These are phyloP conservation scores for Drosophila aldrichi DNA, from an alignment of 2,888 invertebrate species.

Conservation along the genomic window DNA sequence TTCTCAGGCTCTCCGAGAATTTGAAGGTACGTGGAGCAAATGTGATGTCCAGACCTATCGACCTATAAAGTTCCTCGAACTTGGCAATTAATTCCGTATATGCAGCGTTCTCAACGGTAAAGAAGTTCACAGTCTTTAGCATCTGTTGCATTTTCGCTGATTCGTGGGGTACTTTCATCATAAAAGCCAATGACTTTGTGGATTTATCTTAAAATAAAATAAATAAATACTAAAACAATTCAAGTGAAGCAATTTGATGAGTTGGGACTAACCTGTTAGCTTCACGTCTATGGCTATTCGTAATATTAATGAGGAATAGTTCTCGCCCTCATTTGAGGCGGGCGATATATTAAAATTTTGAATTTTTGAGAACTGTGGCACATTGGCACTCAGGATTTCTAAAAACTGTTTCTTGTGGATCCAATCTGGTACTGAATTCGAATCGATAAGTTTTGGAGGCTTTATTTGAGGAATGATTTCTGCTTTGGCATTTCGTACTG, in stretches of 20 bases:
- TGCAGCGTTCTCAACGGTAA: constrained; percentile 62
- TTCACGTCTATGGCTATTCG: constrained; percentile 66
- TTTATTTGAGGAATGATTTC: neutral
- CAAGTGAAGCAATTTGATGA: neutral
- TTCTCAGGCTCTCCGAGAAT: constrained; percentile 48
- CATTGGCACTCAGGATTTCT: constrained; percentile 53
- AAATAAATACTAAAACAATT: neutral
- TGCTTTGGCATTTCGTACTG: neutral
- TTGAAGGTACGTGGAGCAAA: constrained; percentile 64
- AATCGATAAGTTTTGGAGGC: neutral
- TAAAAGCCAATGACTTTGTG: constrained; percentile 57
- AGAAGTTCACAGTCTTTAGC: constrained; percentile 67
- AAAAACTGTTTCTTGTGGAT: constrained; percentile 67
- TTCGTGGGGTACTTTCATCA: constrained; percentile 79
- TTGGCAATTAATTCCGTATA: constrained; percentile 70
- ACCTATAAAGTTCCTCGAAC: constrained; percentile 67
- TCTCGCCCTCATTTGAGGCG: constrained; percentile 74
- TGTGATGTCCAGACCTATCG: constrained; percentile 42
- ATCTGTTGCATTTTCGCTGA: constrained; percentile 65
- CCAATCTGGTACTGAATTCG: constrained; percentile 64
- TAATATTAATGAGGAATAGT: constrained; percentile 77
- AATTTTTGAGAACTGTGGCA: constrained; percentile 60
- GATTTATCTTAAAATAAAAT: constrained; percentile 54
- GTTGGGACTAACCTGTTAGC: constrained; percentile 48
- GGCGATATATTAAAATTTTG: constrained; percentile 54